Base-by-base conservation (phyloP, 2,113 vertebrate species). In the Apistogramma diplotaenia region DNA sequence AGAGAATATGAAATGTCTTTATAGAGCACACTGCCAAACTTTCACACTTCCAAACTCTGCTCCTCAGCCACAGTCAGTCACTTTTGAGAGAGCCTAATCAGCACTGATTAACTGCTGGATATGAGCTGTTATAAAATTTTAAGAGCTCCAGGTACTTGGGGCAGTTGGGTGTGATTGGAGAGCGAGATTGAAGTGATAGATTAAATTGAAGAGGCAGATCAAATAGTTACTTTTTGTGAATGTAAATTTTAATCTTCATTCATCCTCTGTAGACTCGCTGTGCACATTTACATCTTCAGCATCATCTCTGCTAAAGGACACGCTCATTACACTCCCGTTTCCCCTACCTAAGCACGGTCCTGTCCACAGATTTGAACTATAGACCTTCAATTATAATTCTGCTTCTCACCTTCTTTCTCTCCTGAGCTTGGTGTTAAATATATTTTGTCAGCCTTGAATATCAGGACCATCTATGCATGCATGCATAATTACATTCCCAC, bases 101-200 rank as follows among this genome's bases (percentile, higher is more conserved):
- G 49, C 37, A 3, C 70, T 85, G 57, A 89, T 84, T 77, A 74
- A 73, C 40, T 59, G 58, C 23, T 4, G 3, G 23, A 58, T 21
- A 58, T 53, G 31, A 49, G 71, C 57, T 49, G 25, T 21, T 58
- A 56, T 21, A n/a, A 74, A 29, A 12, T 9, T 71, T 60, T 35
- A 33, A 77, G 67, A 79, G 67, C 82, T 81, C 37, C 12, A 81
- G 76, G 60, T 76, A 40, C 73, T 81, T 15, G 19, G 4, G 73
- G 51, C 73, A 33, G 73, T 81, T 25, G 61, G 9, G 16, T 33
- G 12, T 81, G 83, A 89, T 86, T 82, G 62, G 19, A 77, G 55
- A 80, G 40, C 3, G 9, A 72, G 53, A 76, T 60, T 51, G 57
- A 56, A 65, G 51, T 53, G 67, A 57, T 3, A 25, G 53, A 74